phyloP scores from a whole-genome alignment of 2,888 invertebrate genomes.

The Cartodere bifasciata region DNA sequence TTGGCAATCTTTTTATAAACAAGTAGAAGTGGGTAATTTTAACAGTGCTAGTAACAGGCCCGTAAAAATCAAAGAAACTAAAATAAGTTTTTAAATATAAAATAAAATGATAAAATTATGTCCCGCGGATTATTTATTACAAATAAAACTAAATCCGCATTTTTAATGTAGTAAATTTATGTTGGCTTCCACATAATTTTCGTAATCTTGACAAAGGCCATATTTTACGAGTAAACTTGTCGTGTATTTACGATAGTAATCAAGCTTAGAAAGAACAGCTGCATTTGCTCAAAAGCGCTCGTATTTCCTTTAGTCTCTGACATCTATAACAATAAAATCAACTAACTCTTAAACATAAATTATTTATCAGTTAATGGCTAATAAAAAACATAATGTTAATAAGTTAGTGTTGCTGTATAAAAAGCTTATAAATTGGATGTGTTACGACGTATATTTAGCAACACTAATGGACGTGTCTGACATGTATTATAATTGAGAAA shows the following conservation, averaged over 20 bases:
- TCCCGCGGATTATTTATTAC: too few relatives aligned
- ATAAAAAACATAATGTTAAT: conserved; percentile 31
- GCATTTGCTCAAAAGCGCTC: conserved; percentile 25
- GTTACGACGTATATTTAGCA: conserved; percentile 32
- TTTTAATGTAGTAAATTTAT: too few relatives aligned
- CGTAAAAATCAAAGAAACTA: too few relatives aligned
- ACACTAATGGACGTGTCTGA: conserved; percentile 33
- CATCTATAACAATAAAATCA: conserved; percentile 33
- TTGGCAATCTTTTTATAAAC: too few relatives aligned
- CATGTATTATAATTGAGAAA: conserved; percentile 33
- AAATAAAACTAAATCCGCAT: too few relatives aligned
- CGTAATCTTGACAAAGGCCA: too few relatives aligned
- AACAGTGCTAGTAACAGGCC: too few relatives aligned
- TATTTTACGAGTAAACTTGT: too few relatives aligned
- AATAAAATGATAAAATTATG: too few relatives aligned
- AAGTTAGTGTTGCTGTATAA: conserved; percentile 27
- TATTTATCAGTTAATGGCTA: conserved; percentile 32
- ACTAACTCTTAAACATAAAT: conserved; percentile 29
- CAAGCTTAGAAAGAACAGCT: conserved; percentile 20
- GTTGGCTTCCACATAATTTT: too few relatives aligned
- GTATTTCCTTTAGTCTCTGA: conserved; percentile 30
- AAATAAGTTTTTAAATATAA: too few relatives aligned
- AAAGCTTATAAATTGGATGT: conserved; percentile 29
- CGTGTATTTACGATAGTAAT: conserved; percentile 25
- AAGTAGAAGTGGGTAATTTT: too few relatives aligned